These are phyloP conservation scores for Pentalonia nigronervosa DNA, from an alignment of 1,140 invertebrate species.

Conservation along the genomic window DNA sequence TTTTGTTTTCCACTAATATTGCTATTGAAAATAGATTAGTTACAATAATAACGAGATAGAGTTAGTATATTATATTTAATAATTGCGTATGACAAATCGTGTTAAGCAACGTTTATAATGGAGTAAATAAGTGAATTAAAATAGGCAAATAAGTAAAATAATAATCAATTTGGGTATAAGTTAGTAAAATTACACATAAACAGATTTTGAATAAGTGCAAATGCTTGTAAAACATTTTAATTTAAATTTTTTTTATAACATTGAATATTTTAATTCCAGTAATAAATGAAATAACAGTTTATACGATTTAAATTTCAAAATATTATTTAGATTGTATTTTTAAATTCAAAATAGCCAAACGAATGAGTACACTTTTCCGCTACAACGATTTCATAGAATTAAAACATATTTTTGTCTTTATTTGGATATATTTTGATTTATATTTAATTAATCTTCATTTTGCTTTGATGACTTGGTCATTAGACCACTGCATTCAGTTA, in stretches of 20 bases:
- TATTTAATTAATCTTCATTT: too few relatives aligned
- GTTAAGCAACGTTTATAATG: too few relatives aligned
- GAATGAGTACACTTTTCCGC: not conserved
- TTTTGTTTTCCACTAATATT: too few relatives aligned
- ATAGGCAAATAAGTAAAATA: too few relatives aligned
- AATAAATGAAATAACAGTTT: not conserved
- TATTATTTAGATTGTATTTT: not conserved
- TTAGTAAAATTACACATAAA: not conserved
- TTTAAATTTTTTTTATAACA: not conserved
- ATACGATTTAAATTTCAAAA: not conserved
- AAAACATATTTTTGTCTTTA: not conserved
- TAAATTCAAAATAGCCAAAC: not conserved
- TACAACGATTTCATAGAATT: not conserved
- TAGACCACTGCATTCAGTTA: not conserved
- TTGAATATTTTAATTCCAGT: not conserved
- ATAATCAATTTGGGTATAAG: too few relatives aligned
- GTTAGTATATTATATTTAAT: too few relatives aligned
- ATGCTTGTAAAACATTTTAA: not conserved
- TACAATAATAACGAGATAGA: too few relatives aligned
- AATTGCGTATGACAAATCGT: too few relatives aligned
- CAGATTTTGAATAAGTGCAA: not conserved
- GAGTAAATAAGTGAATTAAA: too few relatives aligned
- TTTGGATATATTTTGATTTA: too few relatives aligned
- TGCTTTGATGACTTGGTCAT: not conserved
- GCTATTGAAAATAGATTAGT: too few relatives aligned